Conservation (phyloP, 2,797 vertebrate genomes). For the Enteromius argenteus region DNA sequence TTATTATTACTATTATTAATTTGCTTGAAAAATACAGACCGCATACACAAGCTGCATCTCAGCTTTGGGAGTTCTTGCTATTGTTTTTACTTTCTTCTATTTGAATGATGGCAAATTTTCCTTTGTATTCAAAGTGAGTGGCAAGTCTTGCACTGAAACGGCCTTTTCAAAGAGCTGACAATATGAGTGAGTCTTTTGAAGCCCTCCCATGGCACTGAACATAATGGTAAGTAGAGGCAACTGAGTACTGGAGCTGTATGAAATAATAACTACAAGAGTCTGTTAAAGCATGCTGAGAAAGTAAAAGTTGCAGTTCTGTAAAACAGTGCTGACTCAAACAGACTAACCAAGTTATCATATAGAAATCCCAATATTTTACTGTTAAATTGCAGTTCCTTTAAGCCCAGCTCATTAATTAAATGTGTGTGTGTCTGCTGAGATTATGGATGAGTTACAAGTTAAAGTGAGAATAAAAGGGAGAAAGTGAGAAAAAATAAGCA, state of each 20-base stretch:
- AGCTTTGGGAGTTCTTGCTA: constrained; percentile 7
- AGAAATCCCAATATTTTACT: constrained; percentile 10
- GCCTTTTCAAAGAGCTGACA: constrained; percentile 44
- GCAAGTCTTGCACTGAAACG: constrained; percentile 22
- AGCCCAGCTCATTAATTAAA: constrained; percentile 4
- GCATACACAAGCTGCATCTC: background rate
- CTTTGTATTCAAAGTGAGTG: constrained; percentile 38
- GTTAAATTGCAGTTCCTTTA: background rate
- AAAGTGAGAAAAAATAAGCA: background rate
- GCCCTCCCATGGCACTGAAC: constrained; percentile 46
- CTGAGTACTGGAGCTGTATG: constrained; percentile 17
- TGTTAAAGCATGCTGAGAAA: constrained; percentile 26
- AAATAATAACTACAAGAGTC: constrained; percentile 41
- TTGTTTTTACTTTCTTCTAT: constrained; percentile 31
- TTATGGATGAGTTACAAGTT: background rate
- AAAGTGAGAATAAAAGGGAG: background rate
- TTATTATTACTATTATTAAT: background rate
- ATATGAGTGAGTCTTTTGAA: constrained; percentile 44
- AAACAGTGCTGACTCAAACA: constrained; percentile 19
- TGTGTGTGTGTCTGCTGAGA: background rate
- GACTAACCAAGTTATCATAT: constrained; percentile 8
- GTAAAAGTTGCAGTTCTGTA: constrained; percentile 17
- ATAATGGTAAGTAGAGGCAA: constrained; percentile 37
- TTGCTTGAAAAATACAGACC: background rate
- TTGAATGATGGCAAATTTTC: constrained; percentile 46